Percentiles rank a stretch among this genome's conserved stretches.
phyloP scores from a whole-genome alignment of 2,113 vertebrate genomes.

The Myotis lucifugus region DNA sequence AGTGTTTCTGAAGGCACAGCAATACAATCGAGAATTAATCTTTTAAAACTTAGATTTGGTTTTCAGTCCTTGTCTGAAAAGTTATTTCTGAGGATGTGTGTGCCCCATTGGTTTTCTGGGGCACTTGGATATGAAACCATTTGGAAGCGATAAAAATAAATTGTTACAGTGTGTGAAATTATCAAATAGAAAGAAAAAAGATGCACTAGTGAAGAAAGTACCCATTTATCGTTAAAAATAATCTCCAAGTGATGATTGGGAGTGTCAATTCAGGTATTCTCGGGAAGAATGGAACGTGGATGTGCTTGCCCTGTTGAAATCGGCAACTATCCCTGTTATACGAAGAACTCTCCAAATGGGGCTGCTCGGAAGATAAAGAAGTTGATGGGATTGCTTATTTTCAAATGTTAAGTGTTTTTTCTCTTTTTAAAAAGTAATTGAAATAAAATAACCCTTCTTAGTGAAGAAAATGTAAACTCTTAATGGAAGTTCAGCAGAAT shows the following conservation, averaged over 20 bases:
- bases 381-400: not conserved
- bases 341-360: not conserved
- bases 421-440: constrained; percentile 53
- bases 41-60: constrained; percentile 12
- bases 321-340: not conserved
- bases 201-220: not conserved
- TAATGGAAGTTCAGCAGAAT: constrained; percentile 53
- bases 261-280: not conserved
- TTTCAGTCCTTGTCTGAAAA: constrained; percentile 32
- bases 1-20: not conserved
- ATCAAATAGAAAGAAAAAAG: constrained; percentile 1
- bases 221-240: not conserved
- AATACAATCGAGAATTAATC: not conserved
- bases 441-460: constrained; percentile 42
- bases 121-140: not conserved
- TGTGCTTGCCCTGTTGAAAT: not conserved
- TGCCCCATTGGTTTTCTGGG: constrained; percentile 48
- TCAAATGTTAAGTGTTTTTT: not conserved
- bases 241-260: not conserved
- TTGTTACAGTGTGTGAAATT: not conserved
- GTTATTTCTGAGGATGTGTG: constrained; percentile 28
- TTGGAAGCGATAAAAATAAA: constrained; percentile 38
- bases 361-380: not conserved
- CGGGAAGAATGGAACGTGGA: not conserved
- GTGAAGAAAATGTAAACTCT: constrained; percentile 55